Conservation (phyloP, 2,888 invertebrate genomes). For the Adela reaumurella region DNA sequence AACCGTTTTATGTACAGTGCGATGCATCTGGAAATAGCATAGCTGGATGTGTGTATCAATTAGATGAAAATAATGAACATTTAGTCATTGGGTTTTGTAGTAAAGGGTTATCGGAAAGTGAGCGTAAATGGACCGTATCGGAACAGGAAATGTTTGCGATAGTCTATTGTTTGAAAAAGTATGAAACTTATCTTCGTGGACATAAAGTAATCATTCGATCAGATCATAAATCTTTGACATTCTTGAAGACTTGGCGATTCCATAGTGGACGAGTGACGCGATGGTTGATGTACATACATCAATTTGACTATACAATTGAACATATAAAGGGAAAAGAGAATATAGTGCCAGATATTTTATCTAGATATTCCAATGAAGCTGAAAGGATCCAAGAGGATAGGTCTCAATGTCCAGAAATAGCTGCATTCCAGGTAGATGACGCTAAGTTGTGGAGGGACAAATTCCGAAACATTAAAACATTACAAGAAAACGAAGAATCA, state of each 20-base stretch:
- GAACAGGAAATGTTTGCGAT: slow-evolving; percentile 17
- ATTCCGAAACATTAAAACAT: neutral
- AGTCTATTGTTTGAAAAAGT: slow-evolving; percentile 14
- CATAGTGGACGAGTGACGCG: slow-evolving; percentile 13
- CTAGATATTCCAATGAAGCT: slow-evolving; percentile 11
- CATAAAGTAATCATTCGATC: slow-evolving; percentile 13
- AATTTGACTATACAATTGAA: slow-evolving; percentile 13
- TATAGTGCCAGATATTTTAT: slow-evolving; percentile 16
- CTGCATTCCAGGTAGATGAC: neutral
- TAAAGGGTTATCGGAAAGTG: slow-evolving; percentile 10
- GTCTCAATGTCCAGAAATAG: slow-evolving; percentile 2
- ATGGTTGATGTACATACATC: slow-evolving; percentile 16
- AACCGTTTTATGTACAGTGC: neutral
- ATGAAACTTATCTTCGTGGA: slow-evolving; percentile 15
- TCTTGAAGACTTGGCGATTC: slow-evolving; percentile 15
- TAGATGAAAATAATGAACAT: slow-evolving; percentile 3
- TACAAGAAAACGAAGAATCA: too few relatives aligned
- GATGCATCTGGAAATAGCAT: slow-evolving; percentile 13
- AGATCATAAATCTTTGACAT: slow-evolving; percentile 17
- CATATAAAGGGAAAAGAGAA: slow-evolving; percentile 16
- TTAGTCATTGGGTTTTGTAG: slow-evolving; percentile 14
- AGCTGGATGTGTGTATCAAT: slow-evolving; percentile 12
- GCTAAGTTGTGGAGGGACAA: neutral
- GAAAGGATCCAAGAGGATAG: slow-evolving; percentile 2
- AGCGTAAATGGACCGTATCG: slow-evolving; percentile 13